Percentiles rank a stretch among this genome's conserved stretches.
Conservation (phyloP, 2,113 vertebrate genomes). For the Oncorhynchus nerka region DNA sequence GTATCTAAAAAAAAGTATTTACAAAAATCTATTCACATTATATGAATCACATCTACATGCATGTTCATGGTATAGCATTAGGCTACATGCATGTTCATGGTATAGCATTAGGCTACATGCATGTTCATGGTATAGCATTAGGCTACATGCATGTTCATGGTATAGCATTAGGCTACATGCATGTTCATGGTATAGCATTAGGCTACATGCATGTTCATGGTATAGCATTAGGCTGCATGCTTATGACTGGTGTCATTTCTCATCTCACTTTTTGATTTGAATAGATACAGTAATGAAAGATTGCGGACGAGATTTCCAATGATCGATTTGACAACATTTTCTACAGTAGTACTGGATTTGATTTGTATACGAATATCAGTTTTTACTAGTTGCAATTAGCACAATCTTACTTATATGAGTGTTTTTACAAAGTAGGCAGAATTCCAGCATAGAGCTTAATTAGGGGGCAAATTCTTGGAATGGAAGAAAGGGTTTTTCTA, state of each 20-base stretch:
- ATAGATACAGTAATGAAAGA: background rate
- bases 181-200: too few relatives aligned
- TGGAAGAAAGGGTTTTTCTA: constrained; percentile 63
- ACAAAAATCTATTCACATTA: background rate
- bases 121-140: too few relatives aligned
- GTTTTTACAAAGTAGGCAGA: constrained; percentile 39
- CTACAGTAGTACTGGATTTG: constrained; percentile 15
- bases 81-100: background rate
- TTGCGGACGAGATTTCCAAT: constrained; percentile 2
- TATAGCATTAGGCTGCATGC: background rate
- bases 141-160: background rate
- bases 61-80: background rate
- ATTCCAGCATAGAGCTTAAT: constrained; percentile 66
- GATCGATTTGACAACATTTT: constrained; percentile 10
- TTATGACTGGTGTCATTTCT: background rate
- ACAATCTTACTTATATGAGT: constrained; percentile 35
- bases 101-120: background rate
- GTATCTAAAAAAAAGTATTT: background rate
- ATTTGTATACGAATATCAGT: constrained; percentile 39
- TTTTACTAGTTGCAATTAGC: constrained; percentile 53
- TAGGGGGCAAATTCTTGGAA: constrained; percentile 62
- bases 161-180: background rate
- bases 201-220: background rate
- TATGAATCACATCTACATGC: background rate
- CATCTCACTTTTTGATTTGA: background rate